Conservation (phyloP, 2,797 vertebrate genomes). For the Thamnophis elegans region DNA sequence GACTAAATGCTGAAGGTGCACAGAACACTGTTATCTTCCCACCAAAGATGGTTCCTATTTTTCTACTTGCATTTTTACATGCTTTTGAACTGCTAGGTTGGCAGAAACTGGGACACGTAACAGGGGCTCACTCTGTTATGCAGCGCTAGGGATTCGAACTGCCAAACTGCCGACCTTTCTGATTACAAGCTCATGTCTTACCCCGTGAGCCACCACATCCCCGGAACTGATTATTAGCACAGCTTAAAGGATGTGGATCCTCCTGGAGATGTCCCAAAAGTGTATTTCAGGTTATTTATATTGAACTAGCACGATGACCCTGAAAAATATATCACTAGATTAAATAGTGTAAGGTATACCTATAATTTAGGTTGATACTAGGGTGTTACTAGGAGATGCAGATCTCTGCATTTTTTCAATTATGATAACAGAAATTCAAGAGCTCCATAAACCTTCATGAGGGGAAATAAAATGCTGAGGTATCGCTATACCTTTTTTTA, state of each 20-base stretch:
- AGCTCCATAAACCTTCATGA: not conserved
- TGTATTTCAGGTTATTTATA: not conserved
- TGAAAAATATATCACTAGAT: not conserved
- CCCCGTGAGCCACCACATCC: no score
- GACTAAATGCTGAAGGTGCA: no score
- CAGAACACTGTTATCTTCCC: no score
- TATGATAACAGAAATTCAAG: not conserved
- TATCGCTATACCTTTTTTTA: not conserved
- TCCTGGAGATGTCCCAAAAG: not conserved
- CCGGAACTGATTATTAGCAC: not conserved
- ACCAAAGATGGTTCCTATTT: no score
- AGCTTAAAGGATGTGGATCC: not conserved
- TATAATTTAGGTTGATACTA: not conserved
- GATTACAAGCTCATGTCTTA: no score
- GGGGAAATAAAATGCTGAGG: not conserved
- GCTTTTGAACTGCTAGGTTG: no score
- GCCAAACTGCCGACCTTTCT: no score
- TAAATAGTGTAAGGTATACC: not conserved
- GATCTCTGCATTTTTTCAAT: not conserved
- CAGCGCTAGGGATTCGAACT: no score
- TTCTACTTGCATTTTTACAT: no score
- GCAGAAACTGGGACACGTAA: no score
- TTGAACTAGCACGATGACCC: not conserved
- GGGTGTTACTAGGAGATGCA: not conserved
- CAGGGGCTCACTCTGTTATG: no score